Conservation (phyloP, 2,888 invertebrate genomes). For the Nomada fabriciana region DNA sequence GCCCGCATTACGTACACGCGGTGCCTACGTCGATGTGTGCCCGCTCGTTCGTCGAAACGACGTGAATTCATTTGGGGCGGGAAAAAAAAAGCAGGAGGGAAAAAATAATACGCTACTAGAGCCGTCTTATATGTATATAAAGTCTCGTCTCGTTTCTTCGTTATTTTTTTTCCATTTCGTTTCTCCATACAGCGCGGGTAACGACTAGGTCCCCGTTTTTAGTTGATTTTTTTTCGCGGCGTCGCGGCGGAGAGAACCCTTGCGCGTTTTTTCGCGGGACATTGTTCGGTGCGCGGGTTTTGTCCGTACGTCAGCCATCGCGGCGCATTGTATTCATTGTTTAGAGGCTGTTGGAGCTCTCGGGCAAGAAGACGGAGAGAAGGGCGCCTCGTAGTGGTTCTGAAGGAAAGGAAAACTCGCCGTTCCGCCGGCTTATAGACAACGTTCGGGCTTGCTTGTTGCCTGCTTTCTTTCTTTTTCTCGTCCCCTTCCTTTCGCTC, state of each 20-base stretch:
- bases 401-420: conserved; percentile 53
- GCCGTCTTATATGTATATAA: conserved; percentile 15
- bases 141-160: background rate
- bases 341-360: conserved; percentile 60
- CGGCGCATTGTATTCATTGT: conserved; percentile 70
- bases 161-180: conserved; percentile 17
- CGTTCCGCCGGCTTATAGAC: conserved; percentile 42
- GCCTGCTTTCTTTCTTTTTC: conserved; percentile 5
- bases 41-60: too few species aligned
- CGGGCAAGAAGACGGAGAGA: conserved; percentile 32
- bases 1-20: too few species aligned
- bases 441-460: conserved; percentile 24
- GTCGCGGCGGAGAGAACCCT: conserved; percentile 46
- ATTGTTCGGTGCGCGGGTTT: conserved; percentile 68
- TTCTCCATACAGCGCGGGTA: background rate
- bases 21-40: too few species aligned
- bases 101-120: conserved; percentile 11
- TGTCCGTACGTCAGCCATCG: conserved; percentile 64
- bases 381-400: conserved; percentile 48
- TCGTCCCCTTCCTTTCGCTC: background rate
- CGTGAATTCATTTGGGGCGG: too few species aligned
- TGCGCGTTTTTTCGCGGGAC: conserved; percentile 59
- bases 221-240: conserved; percentile 28
- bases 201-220: conserved; percentile 22
- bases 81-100: too few species aligned